These are phyloP conservation scores for Heliconius charithonia DNA, from an alignment of 2,888 invertebrate genomes.

Conservation along the genomic window DNA sequence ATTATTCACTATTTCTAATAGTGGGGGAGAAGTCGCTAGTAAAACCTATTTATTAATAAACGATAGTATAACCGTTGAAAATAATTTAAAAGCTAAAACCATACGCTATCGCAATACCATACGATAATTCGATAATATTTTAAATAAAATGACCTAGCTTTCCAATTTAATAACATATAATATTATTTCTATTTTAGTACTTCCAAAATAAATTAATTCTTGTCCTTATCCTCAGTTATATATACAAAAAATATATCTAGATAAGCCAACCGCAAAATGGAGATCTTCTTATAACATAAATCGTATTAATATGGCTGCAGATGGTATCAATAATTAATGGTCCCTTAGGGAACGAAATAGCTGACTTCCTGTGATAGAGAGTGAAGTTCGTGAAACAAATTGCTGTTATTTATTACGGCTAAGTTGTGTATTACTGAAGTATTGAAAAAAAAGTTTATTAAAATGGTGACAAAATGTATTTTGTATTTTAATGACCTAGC, in stretches of 20 bases:
- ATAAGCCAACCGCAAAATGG: background rate
- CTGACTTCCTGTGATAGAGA: conserved; percentile 5
- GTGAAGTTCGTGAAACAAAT: conserved; percentile 9
- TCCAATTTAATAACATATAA: background rate
- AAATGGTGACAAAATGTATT: no score
- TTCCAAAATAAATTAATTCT: background rate
- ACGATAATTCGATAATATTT: no score
- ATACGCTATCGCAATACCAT: no score
- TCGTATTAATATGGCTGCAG: conserved; percentile 33
- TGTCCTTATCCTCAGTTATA: background rate
- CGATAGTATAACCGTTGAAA: no score
- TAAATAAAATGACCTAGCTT: no score
- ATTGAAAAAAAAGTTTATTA: no score
- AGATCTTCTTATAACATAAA: conserved; percentile 14
- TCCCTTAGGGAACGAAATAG: conserved; percentile 23
- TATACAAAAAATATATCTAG: background rate
- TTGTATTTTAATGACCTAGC: no score
- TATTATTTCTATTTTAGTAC: background rate
- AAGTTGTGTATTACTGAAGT: background rate
- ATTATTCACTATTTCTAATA: no score
- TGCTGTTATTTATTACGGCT: conserved; percentile 16
- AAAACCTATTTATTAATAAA: no score
- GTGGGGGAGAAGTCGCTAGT: no score
- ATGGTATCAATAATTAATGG: conserved; percentile 35
- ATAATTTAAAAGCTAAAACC: no score